Conservation (phyloP, 2,797 vertebrate genomes). For the Sebastes wilsoni region DNA sequence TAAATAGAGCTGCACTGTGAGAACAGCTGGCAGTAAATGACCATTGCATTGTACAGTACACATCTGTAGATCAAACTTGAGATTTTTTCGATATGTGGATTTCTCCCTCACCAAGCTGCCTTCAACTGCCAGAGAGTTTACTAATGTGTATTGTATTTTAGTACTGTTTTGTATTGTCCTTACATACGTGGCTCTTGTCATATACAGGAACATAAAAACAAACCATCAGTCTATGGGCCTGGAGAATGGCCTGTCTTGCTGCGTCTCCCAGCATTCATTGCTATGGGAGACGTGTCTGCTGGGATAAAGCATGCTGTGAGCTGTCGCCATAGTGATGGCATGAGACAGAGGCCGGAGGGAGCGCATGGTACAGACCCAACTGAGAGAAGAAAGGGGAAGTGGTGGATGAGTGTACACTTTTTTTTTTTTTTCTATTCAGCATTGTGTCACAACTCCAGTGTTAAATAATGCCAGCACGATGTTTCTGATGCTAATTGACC, state of each 20-base stretch:
- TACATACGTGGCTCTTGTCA: neutral
- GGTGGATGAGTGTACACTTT: neutral
- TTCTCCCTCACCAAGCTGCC: neutral
- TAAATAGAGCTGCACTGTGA: neutral
- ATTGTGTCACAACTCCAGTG: neutral
- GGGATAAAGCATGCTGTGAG: conserved; percentile 53
- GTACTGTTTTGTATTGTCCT: neutral
- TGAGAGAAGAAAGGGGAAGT: neutral
- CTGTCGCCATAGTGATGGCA: conserved; percentile 61
- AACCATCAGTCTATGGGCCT: neutral
- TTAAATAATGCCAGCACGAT: neutral
- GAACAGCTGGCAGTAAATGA: neutral
- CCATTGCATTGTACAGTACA: neutral
- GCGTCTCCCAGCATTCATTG: conserved; percentile 47
- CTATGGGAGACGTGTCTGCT: conserved; percentile 59
- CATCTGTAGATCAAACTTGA: neutral
- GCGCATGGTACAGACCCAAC: neutral
- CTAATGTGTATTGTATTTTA: neutral
- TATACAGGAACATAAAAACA: conserved; percentile 12
- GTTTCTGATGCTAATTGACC: neutral
- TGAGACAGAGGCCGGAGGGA: conserved; percentile 27
- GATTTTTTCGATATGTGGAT: neutral
- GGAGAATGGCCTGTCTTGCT: neutral
- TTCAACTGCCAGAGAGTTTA: neutral
- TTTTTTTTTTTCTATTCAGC: neutral